Percentiles rank a stretch among this genome's conserved stretches.
phyloP scores from a whole-genome alignment of 1,140 invertebrate genomes.

The Drosophila saltans region DNA sequence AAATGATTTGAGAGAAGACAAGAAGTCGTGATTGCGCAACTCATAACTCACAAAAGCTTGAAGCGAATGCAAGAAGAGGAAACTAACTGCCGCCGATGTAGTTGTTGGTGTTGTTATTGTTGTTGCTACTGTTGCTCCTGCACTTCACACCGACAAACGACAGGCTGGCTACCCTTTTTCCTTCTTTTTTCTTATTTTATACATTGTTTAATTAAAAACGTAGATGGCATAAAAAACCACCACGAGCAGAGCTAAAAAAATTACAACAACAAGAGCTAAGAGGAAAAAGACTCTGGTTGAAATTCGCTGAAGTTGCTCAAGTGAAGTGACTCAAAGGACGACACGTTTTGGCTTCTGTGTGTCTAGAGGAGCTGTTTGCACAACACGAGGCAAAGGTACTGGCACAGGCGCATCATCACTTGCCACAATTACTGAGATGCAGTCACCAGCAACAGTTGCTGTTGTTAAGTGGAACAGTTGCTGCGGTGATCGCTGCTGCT shows the following conservation, averaged over 20 bases:
- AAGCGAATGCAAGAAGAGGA: conserved; percentile 33
- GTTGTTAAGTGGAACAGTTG: conserved; percentile 25
- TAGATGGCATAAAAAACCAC: conserved; percentile 42
- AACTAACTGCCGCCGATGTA: conserved; percentile 12
- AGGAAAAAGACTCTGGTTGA: conserved; percentile 34
- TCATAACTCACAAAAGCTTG: conserved; percentile 66
- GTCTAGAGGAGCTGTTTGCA: conserved; percentile 33
- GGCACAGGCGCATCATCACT: conserved; percentile 62
- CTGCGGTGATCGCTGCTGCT: conserved; percentile 50
- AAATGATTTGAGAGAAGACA: conserved; percentile 58
- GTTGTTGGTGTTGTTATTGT: conserved; percentile 30
- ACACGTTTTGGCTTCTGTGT: conserved; percentile 79
- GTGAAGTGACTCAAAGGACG: conserved; percentile 79
- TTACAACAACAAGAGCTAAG: conserved; percentile 56
- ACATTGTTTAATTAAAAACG: conserved; percentile 82
- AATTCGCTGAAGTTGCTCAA: conserved; percentile 38
- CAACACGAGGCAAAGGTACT: conserved; percentile 1
- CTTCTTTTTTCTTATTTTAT: conserved; percentile 25
- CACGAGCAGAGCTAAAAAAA: conserved; percentile 64
- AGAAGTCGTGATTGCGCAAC: conserved; percentile 82
- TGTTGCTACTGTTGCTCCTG: conserved; percentile 23
- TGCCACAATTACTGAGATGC: conserved; percentile 66
- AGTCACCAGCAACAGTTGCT: conserved; percentile 20
- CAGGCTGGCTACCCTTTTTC: conserved; percentile 18
- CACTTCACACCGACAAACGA: conserved; percentile 45